A percentile compares a stretch with the other conserved stretches of the same genome.
These are phyloP conservation scores for Latrodectus geometricus DNA, from an alignment of 1,140 invertebrate species.

Conservation along the genomic window DNA sequence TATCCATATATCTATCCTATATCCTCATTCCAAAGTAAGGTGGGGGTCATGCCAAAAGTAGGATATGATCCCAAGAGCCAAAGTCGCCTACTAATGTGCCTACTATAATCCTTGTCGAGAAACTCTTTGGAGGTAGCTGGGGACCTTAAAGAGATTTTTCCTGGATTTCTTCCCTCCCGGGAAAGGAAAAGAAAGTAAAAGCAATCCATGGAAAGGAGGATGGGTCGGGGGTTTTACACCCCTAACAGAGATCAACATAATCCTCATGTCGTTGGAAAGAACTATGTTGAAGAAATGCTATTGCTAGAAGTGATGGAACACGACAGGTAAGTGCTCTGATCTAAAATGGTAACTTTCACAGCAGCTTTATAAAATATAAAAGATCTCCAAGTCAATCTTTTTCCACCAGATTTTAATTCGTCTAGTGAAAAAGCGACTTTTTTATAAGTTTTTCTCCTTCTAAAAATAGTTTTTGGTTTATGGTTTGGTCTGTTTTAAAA, in stretches of 20 bases:
- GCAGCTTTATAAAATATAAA: not conserved
- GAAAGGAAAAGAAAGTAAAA: conserved; percentile 28
- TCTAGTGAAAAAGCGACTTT: too few relatives aligned
- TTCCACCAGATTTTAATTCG: not conserved
- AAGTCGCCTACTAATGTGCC: conserved; percentile 54
- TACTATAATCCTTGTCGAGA: conserved; percentile 49
- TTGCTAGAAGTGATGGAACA: conserved; percentile 34
- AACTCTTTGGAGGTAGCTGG: conserved; percentile 19
- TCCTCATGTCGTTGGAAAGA: conserved; percentile 42
- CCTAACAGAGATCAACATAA: conserved; percentile 46
- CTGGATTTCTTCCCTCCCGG: conserved; percentile 30
- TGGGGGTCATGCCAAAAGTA: not conserved
- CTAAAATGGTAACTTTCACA: not conserved
- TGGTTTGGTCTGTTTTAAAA: too few relatives aligned
- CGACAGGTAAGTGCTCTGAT: conserved; percentile 50
- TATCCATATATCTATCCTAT: conserved; percentile 44
- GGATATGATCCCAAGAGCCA: conserved; percentile 46
- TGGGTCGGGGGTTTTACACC: conserved; percentile 34
- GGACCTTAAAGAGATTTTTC: conserved; percentile 53
- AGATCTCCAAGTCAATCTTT: not conserved
- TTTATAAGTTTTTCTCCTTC: too few relatives aligned
- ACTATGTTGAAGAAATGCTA: conserved; percentile 22
- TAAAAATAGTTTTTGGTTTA: too few relatives aligned
- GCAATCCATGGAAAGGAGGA: not conserved
- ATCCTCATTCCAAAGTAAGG: conserved; percentile 22